These are phyloP conservation scores for Homarus gammarus DNA, from an alignment of 2,888 invertebrate genomes.

Conservation along the genomic window DNA sequence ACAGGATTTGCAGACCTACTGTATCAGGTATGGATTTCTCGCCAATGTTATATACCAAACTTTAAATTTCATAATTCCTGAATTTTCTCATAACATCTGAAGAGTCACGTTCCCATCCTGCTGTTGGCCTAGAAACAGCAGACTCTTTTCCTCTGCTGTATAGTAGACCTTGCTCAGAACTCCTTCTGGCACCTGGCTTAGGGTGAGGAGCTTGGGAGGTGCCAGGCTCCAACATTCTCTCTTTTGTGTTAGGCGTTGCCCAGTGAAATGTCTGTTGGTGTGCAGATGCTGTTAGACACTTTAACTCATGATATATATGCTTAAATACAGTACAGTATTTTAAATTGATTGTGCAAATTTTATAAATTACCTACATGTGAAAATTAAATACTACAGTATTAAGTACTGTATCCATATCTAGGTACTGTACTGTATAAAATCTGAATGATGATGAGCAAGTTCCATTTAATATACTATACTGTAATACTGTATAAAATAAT, in stretches of 20 bases:
- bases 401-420: too few relatives aligned
- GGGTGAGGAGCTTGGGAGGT: constrained; percentile 86
- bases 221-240: constrained; percentile 90
- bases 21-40: too few relatives aligned
- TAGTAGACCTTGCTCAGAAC: constrained; percentile 80
- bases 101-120: constrained; percentile 74
- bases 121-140: constrained; percentile 66
- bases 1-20: not conserved
- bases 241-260: constrained; percentile 93
- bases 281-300: not conserved
- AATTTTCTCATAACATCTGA: constrained; percentile 77
- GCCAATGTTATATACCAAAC: not conserved
- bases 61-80: constrained; percentile 92
- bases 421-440: too few relatives aligned
- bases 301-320: too few relatives aligned
- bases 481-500: too few relatives aligned
- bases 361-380: too few relatives aligned
- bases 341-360: too few relatives aligned
- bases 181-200: constrained; percentile 79
- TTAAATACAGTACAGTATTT: too few relatives aligned
- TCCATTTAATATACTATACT: too few relatives aligned
- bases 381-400: too few relatives aligned
- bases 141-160: constrained; percentile 61
- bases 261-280: constrained; percentile 91
- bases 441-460: too few relatives aligned